Percentiles rank a stretch among this genome's conserved stretches.
phyloP scores from a whole-genome alignment of 2,797 vertebrate genomes.

The Xenopus petersii region DNA sequence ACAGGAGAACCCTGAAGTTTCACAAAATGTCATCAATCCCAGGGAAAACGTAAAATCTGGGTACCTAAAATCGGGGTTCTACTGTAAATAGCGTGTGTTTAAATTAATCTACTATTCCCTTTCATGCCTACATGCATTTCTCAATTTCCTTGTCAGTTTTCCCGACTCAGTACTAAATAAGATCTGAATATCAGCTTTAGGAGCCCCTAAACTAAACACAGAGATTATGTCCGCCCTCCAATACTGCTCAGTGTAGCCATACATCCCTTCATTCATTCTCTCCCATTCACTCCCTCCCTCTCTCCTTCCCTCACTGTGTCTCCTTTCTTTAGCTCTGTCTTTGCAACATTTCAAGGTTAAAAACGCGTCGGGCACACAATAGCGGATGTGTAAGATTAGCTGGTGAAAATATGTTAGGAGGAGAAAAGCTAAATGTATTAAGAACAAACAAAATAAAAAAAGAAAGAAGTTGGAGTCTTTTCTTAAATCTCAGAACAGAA shows the following conservation, averaged over 20 bases:
- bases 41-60: too few species aligned
- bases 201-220: conserved; percentile 3
- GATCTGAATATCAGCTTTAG: conserved; percentile 3
- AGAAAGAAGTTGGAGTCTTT: conserved; percentile 67
- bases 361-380: conserved; percentile 80
- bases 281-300: conserved; percentile 36
- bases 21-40: too few species aligned
- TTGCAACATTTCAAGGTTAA: conserved; percentile 91
- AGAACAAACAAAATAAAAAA: conserved; percentile 56
- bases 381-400: conserved; percentile 81
- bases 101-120: neutral
- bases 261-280: conserved; percentile 52
- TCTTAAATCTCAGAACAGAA: conserved; percentile 91
- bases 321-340: conserved; percentile 59
- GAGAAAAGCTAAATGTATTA: conserved; percentile 76
- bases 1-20: too few species aligned
- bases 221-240: conserved; percentile 35
- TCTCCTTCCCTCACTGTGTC: conserved; percentile 39
- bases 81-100: too few species aligned
- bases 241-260: conserved; percentile 34
- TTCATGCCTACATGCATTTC: neutral
- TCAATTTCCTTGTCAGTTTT: neutral
- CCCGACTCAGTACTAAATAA: neutral
- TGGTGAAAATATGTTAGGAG: conserved; percentile 78
- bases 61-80: too few species aligned